A percentile compares a stretch with the other conserved stretches of the same genome.
Conservation (phyloP, 2,888 invertebrate genomes). For the Malthinus flaveolus region DNA sequence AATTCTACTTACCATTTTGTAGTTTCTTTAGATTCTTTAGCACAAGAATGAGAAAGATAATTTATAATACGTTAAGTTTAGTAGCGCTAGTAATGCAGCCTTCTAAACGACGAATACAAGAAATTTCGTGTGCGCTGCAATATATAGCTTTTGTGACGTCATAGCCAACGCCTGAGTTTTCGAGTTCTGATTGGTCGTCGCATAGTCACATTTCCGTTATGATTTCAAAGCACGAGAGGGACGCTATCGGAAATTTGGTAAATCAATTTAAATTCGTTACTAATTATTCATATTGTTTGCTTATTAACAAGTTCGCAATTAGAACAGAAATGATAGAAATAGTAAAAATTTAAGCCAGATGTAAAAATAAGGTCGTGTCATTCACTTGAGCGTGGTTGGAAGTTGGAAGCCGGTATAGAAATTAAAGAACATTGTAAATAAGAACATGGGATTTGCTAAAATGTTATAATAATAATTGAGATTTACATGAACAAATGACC, state of each 20-base stretch:
- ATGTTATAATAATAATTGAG: too few relatives aligned
- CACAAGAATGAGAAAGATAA: conserved; percentile 35
- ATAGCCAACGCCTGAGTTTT: conserved; percentile 57
- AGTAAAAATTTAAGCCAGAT: not conserved
- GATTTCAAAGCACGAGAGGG: not conserved
- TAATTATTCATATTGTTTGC: not conserved
- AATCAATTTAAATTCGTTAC: not conserved
- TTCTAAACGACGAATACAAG: conserved; percentile 66
- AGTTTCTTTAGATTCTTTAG: conserved; percentile 32
- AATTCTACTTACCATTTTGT: conserved; percentile 45
- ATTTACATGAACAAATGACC: too few relatives aligned
- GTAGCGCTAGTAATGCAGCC: conserved; percentile 69
- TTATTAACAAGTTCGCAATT: not conserved
- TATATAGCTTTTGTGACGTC: conserved; percentile 61
- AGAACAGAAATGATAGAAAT: not conserved
- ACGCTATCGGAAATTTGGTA: not conserved
- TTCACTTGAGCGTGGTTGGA: not conserved
- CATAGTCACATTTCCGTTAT: conserved; percentile 7
- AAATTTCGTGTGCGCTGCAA: conserved; percentile 36
- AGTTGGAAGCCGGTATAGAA: not conserved
- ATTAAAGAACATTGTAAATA: too few relatives aligned
- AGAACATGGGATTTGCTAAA: too few relatives aligned
- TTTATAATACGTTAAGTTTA: conserved; percentile 54
- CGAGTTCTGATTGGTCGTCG: conserved; percentile 56
- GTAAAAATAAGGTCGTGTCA: conserved; percentile 5